Evolutionary conservation across 2,797 vertebrate species (phyloP).

Genomic region (Heterohyrax brucei): DNA sequence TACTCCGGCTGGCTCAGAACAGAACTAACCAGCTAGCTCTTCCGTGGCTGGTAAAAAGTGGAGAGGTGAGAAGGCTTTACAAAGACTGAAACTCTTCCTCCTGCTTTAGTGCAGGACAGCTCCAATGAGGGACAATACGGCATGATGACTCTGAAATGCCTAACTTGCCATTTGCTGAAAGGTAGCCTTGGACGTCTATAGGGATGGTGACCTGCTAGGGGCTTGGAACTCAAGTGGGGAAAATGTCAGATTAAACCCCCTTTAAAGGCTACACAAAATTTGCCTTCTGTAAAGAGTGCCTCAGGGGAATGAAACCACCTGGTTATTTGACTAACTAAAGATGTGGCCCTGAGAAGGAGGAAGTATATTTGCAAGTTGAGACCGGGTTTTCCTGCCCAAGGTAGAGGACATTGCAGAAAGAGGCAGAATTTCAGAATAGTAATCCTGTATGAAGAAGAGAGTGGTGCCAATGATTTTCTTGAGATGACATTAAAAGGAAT

Average conservation of each 20-base stretch:
- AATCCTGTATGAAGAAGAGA: not conserved
- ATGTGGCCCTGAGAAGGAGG: not conserved
- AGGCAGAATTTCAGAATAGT: not conserved
- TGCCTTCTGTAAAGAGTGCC: not conserved
- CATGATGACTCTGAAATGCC: not conserved
- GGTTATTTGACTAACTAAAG: slow-evolving; percentile 30
- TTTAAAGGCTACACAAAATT: slow-evolving; percentile 12
- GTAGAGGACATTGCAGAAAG: not conserved
- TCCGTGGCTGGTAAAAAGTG: slow-evolving; percentile 2
- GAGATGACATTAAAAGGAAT: not conserved
- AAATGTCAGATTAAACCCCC: not conserved
- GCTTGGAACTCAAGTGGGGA: not conserved
- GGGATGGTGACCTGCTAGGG: not conserved
- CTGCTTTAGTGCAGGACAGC: not conserved
- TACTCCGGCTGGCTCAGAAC: slow-evolving; percentile 60
- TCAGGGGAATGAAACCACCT: slow-evolving; percentile 9
- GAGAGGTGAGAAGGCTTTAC: not conserved
- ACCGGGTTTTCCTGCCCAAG: not conserved
- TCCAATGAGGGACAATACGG: not conserved
- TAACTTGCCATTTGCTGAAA: slow-evolving; percentile 20
- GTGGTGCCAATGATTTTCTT: not conserved
- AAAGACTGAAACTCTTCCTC: slow-evolving; percentile 51
- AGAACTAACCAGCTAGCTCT: slow-evolving; percentile 79
- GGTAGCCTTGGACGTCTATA: not conserved
- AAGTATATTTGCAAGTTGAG: not conserved